These are phyloP conservation scores for Falco naumanni DNA, from an alignment of 2,797 vertebrate genomes.

Conservation along the genomic window DNA sequence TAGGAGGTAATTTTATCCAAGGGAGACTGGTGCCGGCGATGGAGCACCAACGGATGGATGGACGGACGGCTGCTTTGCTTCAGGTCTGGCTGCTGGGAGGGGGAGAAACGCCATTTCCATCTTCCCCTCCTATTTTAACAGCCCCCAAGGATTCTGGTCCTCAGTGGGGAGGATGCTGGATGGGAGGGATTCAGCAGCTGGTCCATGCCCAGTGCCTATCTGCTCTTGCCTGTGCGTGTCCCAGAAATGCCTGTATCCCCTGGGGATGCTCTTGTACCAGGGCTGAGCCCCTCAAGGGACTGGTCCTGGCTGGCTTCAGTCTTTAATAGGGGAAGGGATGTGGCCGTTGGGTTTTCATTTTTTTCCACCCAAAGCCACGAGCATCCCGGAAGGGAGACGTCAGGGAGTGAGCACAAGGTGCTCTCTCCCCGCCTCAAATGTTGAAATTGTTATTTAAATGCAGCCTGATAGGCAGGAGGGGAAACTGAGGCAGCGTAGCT, in stretches of 20 bases:
- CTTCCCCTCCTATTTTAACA: background rate
- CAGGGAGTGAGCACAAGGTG: background rate
- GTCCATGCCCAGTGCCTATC: background rate
- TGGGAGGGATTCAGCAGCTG: background rate
- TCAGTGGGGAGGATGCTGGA: background rate
- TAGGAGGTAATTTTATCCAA: background rate
- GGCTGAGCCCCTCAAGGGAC: background rate
- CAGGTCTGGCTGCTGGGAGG: background rate
- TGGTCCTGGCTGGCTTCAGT: background rate
- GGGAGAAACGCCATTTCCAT: background rate
- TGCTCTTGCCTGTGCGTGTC: background rate
- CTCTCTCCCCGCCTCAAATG: accelerated
- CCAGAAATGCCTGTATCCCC: accelerated
- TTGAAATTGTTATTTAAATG: background rate
- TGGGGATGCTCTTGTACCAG: accelerated
- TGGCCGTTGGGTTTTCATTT: accelerated
- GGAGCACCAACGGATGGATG: background rate
- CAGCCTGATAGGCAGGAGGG: background rate
- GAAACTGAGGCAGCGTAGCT: background rate
- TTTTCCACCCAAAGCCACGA: accelerated
- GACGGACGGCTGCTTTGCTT: background rate
- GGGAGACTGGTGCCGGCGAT: background rate
- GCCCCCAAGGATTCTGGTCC: background rate
- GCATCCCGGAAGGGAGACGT: accelerated
- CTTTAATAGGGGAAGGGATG: background rate